Evolutionary conservation across 2,113 vertebrate species (phyloP), one percentile per base, ranked within the genome.

Genomic region (Cyphomyrus plagiostoma): DNA sequence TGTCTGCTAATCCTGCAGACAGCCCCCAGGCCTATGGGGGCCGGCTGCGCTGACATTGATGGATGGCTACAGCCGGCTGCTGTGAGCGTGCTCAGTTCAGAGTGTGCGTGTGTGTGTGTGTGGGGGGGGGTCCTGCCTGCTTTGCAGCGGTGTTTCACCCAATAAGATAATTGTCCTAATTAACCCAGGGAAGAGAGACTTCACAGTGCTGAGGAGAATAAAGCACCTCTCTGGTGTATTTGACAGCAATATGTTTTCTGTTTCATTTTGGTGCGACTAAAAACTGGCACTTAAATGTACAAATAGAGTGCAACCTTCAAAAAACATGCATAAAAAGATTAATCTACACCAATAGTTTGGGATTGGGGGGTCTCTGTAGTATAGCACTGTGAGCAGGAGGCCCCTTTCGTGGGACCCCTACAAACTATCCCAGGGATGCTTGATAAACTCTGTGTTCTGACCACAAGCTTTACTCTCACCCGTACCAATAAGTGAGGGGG

Each of bases 91-190:
- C 94, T 62, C 92, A 94, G 94, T 96, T 96, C 95, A 95, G 94
- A 93, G 91, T 92, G 35, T 35, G 35, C 1, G 35, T 35, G 35
- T 35, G 35, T 35, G 35, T 35, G 35, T 35, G 35, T 35, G 35
- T 45, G 92, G 90, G 95, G 92, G 90, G 93, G 45, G 92, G 93
- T 94, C 93, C 95, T 3, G 0, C 93, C 93, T 86, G 84, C 93
- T 95, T 95, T 95, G 90, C 95, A 0, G 91, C 82, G 94, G 92
- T 92, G 89, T 91, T 96, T 95, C 93, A 95, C 94, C 95, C 95
- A 97, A 95, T 96, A 96, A 95, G 96, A 97, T 97, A 96, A 95
- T 96, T 96, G 96, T 97, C 96, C 92, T 96, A 96, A 96, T 97
- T 97, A 96, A 96, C 95, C 95, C 96, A 70, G 94, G 53, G 92